Base-by-base conservation (phyloP, 2,888 invertebrate genomes). In the Lasiommata megera region DNA sequence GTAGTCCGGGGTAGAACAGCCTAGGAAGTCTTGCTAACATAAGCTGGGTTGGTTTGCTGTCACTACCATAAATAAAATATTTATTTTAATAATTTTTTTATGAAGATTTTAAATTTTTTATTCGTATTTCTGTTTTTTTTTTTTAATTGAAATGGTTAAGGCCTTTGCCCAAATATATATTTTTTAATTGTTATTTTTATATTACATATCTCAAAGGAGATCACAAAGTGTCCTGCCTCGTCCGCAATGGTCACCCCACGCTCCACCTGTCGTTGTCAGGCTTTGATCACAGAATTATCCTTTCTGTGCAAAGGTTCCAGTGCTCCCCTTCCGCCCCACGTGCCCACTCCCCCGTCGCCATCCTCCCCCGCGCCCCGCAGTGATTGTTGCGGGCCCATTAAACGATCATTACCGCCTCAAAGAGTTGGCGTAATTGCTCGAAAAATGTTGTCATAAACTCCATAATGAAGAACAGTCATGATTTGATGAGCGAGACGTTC, bases 241-340 rank as follows among this genome's bases (percentile, higher is more conserved):
- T 7, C 9, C 29, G 11, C 6, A 3, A 11, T 69, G 64, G 74
- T 46, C 64, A 52, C 71, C 70, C 57, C 64, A 73, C 52, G 71
- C 48, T 17, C 16, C 76, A 73, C 70, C 79, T 81, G 81, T 66
- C 65, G 62, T 68, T 77, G 81, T 72, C 80, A 76, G 65, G 56
- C 79, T 81, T 80, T 81, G 82, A 81, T 81, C 77, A 74, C 63
- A 65, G 70, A 74, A 74, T 74, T 78, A 79, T 75, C 78, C 77
- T 77, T 77, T 77, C 63, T 60, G 60, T 55, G 59, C 59, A 54
- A 52, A 74, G 70, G 60, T 69, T 67, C 67, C 70, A 71, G 70
- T 72, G 67, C 34, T 38, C 54, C 59, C 31, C 38, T 37, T 3
- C 7, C 8, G 11, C 12, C 14, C 17, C n/a, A n/a, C n/a, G n/a